Evolutionary conservation across 2,797 vertebrate species (phyloP).

Genomic region (Lacerta agilis): DNA sequence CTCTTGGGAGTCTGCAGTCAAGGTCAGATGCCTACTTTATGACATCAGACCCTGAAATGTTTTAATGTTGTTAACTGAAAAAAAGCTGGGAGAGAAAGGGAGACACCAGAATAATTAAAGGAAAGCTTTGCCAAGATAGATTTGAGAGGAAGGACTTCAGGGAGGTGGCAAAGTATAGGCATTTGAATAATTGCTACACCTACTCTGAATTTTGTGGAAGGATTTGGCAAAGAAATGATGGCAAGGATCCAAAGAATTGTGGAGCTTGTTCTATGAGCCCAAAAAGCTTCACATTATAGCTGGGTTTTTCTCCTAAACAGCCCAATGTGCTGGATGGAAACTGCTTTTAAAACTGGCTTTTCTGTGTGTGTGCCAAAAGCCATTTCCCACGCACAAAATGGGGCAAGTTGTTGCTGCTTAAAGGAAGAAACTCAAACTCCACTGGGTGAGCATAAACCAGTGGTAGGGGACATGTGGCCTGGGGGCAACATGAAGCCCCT

Average conservation of each 20-base stretch:
- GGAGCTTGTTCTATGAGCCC: not conserved
- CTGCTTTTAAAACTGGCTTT: not conserved
- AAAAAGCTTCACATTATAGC: not conserved
- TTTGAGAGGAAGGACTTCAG: not conserved
- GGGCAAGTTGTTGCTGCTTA: not conserved
- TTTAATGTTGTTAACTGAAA: slow-evolving; percentile 33
- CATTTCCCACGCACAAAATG: not conserved
- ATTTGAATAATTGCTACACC: not conserved
- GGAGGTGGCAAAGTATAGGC: not conserved
- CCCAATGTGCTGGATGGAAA: not conserved
- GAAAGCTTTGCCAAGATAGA: not conserved
- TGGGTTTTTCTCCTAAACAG: not conserved
- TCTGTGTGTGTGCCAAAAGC: not conserved
- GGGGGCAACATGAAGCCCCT: no score
- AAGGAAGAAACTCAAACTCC: not conserved
- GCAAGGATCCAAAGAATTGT: not conserved
- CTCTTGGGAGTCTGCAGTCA: slow-evolving; percentile 28
- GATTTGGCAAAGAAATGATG: not conserved
- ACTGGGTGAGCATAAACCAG: not conserved
- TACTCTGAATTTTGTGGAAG: slow-evolving; percentile 9
- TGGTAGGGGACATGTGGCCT: not conserved
- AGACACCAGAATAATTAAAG: not conserved
- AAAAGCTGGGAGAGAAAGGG: not conserved
- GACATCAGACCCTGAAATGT: slow-evolving; percentile 8
- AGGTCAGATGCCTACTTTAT: slow-evolving; percentile 21